phyloP scores from a whole-genome alignment of 2,797 vertebrate species.

The Cyclura pinguis region DNA sequence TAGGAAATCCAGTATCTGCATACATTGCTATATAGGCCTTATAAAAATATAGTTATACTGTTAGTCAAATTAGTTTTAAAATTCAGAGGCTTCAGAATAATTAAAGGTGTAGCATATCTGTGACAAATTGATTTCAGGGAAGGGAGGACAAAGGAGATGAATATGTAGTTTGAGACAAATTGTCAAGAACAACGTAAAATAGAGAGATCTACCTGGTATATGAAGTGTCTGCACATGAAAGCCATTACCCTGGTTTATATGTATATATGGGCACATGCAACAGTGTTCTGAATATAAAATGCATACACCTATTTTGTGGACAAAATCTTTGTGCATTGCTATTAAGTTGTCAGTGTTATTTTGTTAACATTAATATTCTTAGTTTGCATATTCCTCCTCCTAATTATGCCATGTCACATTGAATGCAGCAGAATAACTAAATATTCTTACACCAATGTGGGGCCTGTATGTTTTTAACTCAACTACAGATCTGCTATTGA shows the following conservation, averaged over 20 bases:
- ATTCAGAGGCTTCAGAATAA: not conserved
- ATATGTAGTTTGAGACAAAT: too few species aligned
- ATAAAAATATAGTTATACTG: not conserved
- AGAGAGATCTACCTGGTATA: not conserved
- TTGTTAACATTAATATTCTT: not conserved
- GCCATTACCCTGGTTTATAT: not conserved
- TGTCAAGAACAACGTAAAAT: not conserved
- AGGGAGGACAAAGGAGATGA: not conserved
- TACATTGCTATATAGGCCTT: not conserved
- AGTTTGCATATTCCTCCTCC: not conserved
- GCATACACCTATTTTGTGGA: not conserved
- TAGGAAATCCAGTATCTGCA: not conserved
- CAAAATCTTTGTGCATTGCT: not conserved
- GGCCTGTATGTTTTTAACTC: not conserved
- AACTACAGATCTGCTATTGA: conserved; percentile 92
- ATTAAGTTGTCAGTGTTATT: not conserved
- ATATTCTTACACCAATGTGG: conserved; percentile 2
- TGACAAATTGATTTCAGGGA: not conserved
- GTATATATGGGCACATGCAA: not conserved
- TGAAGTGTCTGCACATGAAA: not conserved
- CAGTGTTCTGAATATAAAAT: not conserved
- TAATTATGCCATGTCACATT: not conserved
- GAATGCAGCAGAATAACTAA: not conserved
- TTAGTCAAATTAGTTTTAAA: not conserved
- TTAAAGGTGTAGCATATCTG: not conserved